Evolutionary conservation across 2,113 vertebrate genomes (phyloP).

Genomic region (Lontra canadensis): DNA sequence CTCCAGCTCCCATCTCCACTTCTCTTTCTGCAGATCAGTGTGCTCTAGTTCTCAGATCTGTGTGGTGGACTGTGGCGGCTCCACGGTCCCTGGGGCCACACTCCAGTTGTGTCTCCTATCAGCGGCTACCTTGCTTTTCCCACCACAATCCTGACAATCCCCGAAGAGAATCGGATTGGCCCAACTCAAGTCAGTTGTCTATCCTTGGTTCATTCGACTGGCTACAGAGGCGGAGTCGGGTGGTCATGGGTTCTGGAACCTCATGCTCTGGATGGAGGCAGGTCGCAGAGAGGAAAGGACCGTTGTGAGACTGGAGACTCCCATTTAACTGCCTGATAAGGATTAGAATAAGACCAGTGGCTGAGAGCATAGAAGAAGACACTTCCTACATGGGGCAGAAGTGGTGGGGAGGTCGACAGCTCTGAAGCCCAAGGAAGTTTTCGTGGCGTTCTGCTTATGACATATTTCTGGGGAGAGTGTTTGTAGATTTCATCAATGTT

Average conservation of each 20-base stretch:
- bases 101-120: background rate
- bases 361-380: background rate
- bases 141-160: background rate
- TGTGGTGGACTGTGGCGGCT: background rate
- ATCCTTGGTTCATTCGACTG: background rate
- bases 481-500: background rate
- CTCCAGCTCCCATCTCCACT: background rate
- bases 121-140: background rate
- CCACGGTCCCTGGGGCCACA: background rate
- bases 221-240: background rate
- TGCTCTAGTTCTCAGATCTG: background rate
- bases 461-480: background rate
- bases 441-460: background rate
- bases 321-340: background rate
- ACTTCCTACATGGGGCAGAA: background rate
- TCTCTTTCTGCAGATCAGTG: background rate
- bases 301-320: background rate
- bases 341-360: background rate
- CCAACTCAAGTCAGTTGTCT: background rate
- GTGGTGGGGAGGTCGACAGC: background rate
- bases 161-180: background rate
- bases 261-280: background rate
- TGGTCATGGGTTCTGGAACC: background rate
- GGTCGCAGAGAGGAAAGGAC: background rate
- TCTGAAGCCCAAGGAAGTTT: background rate